These are phyloP conservation scores for Flexamia atlantica DNA, from an alignment of 2,888 invertebrate genomes.

Conservation along the genomic window DNA sequence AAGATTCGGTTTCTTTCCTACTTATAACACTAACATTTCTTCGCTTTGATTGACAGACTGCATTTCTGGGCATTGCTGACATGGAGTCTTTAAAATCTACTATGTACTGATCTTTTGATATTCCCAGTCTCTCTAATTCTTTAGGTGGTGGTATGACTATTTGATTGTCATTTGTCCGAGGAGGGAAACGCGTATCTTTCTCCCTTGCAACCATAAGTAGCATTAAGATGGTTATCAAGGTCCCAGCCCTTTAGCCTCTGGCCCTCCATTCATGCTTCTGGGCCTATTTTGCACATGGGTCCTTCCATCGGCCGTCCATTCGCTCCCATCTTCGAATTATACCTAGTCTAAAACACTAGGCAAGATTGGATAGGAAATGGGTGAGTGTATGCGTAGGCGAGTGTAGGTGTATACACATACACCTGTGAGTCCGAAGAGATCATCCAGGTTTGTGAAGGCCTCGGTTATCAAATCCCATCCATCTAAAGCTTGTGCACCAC, in stretches of 20 bases:
- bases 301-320: too few species aligned
- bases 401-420: background rate
- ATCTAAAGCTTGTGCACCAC: slow-evolving; percentile 17
- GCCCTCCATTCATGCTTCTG: slow-evolving; percentile 29
- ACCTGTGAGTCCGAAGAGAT: background rate
- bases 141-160: background rate
- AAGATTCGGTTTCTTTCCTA: too few species aligned
- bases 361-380: background rate
- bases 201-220: background rate
- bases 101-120: too few species aligned
- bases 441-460: background rate
- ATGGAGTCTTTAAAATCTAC: too few species aligned
- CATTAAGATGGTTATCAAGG: background rate
- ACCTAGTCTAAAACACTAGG: background rate
- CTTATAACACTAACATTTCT: too few species aligned
- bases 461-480: background rate
- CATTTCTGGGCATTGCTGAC: too few species aligned
- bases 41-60: too few species aligned
- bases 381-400: too few species aligned
- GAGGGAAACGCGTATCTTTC: background rate
- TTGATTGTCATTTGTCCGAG: background rate
- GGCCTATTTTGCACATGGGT: too few species aligned
- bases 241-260: slow-evolving; percentile 5
- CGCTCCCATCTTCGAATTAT: background rate
- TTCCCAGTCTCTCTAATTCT: too few species aligned